phyloP scores from a whole-genome alignment of 2,113 vertebrate species.

The Brachypodius melanocephalos region DNA sequence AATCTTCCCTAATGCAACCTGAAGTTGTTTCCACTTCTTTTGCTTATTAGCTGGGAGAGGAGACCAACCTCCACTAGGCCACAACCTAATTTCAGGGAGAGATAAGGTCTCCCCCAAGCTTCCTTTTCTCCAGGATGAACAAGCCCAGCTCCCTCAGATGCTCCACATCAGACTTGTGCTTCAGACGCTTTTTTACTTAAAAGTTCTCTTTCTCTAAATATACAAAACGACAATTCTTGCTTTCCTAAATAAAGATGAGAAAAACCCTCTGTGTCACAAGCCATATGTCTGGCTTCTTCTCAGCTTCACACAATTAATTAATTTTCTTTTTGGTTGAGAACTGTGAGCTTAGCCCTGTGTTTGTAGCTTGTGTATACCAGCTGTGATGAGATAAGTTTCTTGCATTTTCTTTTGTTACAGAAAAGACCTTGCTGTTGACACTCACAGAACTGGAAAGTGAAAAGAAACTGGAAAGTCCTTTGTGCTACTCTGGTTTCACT shows the following conservation, averaged over 20 bases:
- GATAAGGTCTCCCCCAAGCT: not conserved
- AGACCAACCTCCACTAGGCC: not conserved
- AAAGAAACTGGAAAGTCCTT: no score
- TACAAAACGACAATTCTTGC: not conserved
- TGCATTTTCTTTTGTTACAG: not conserved
- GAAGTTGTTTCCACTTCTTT: not conserved
- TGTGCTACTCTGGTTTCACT: not conserved
- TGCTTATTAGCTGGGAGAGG: not conserved
- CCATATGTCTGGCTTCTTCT: not conserved
- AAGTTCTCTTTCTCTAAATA: not conserved
- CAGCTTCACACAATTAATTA: not conserved
- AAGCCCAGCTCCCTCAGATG: not conserved
- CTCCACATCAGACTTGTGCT: not conserved
- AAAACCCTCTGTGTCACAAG: not conserved
- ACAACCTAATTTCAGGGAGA: not conserved
- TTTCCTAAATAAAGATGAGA: not conserved
- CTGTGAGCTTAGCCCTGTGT: not conserved
- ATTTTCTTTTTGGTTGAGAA: not conserved
- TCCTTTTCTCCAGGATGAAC: not conserved
- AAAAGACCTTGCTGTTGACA: not conserved
- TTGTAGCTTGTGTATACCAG: not conserved
- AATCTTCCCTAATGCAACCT: not conserved
- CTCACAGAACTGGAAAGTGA: not conserved
- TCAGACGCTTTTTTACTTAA: not conserved
- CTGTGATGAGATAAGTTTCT: not conserved